phyloP scores from a whole-genome alignment of 2,113 vertebrate species.

The Amphiprion percula region DNA sequence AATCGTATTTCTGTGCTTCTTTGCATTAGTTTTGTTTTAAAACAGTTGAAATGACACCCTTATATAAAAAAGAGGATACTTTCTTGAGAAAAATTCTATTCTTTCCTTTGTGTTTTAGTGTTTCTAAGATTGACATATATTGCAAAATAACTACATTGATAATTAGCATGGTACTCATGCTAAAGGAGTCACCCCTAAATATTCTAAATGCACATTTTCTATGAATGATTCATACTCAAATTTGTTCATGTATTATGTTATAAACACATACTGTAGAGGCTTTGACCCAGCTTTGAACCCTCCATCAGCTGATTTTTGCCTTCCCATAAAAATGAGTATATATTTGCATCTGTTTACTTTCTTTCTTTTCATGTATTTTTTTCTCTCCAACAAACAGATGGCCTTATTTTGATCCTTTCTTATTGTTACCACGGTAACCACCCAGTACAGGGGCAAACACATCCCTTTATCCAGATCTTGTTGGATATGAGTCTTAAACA shows the following conservation, averaged over 20 bases:
- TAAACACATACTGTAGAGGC: not conserved
- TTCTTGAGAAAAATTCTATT: too few species aligned
- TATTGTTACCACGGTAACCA: constrained; percentile 77
- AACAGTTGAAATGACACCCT: not conserved
- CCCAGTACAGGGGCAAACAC: constrained; percentile 62
- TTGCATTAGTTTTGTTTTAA: not conserved
- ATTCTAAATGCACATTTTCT: not conserved
- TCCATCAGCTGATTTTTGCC: not conserved
- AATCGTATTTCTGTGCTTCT: not conserved
- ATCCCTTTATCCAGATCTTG: constrained; percentile 49
- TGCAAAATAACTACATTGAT: not conserved
- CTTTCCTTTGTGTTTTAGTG: too few species aligned
- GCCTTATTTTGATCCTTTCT: constrained; percentile 63
- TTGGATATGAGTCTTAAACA: constrained; percentile 39
- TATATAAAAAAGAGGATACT: too few species aligned
- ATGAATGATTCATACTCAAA: not conserved
- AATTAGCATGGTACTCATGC: not conserved
- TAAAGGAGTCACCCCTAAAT: not conserved
- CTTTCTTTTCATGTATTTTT: constrained; percentile 3
- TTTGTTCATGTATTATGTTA: not conserved
- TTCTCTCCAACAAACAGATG: constrained; percentile 63
- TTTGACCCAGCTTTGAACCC: not conserved
- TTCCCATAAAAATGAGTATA: not conserved
- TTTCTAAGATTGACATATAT: not conserved
- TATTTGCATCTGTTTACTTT: constrained; percentile 23